These are phyloP conservation scores for Acanthosepion pharaonis DNA, from an alignment of 2,888 invertebrate species.

Conservation along the genomic window DNA sequence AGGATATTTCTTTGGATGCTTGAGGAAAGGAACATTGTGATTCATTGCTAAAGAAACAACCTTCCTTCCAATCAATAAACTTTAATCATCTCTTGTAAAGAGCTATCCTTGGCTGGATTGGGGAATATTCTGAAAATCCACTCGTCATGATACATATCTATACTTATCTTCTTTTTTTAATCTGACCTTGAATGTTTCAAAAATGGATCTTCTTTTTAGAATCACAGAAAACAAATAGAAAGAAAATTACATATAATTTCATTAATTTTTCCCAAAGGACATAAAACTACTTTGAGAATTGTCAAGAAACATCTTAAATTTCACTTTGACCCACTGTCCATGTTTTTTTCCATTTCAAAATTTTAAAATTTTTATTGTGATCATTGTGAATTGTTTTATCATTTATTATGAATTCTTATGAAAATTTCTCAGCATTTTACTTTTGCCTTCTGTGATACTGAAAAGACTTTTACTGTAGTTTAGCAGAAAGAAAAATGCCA, in stretches of 20 bases:
- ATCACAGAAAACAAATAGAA: not conserved
- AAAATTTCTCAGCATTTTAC: not conserved
- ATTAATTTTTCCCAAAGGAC: not conserved
- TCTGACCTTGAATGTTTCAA: not conserved
- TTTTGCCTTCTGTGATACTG: not conserved
- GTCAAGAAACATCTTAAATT: too few species aligned
- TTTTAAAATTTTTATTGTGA: too few species aligned
- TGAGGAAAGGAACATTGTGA: constrained; percentile 15
- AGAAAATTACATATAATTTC: not conserved
- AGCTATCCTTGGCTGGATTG: not conserved
- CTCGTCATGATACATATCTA: not conserved
- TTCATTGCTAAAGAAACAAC: not conserved
- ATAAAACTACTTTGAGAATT: too few species aligned
- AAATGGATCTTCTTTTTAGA: not conserved
- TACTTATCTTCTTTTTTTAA: not conserved
- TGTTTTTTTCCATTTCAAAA: too few species aligned
- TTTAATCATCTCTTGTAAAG: not conserved
- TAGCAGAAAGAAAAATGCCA: too few species aligned
- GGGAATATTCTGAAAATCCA: not conserved
- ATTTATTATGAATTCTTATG: not conserved
- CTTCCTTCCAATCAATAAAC: not conserved
- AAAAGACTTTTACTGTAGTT: too few species aligned
- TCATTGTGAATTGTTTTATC: not conserved
- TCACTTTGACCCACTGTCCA: too few species aligned
- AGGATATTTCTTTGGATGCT: constrained; percentile 33